A percentile compares a stretch with the other conserved stretches of the same genome.
phyloP scores from a whole-genome alignment of 2,797 vertebrate species.

The Amphiprion clarkii region DNA sequence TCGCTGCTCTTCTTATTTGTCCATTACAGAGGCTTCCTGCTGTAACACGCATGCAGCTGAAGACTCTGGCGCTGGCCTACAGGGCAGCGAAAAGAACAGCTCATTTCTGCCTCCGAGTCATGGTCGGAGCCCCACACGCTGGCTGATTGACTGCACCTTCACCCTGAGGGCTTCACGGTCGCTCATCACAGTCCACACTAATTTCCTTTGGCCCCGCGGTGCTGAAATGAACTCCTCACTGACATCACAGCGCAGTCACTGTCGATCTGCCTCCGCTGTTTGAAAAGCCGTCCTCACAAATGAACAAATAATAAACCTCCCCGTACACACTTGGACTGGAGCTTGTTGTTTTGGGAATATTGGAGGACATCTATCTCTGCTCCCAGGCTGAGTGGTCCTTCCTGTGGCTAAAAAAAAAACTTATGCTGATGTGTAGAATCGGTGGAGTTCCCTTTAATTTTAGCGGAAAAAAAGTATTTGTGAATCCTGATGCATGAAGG shows the following conservation, averaged over 20 bases:
- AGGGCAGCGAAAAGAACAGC: neutral
- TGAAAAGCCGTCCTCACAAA: neutral
- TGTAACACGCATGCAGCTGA: conserved; percentile 3
- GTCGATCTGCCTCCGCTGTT: neutral
- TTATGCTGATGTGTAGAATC: too few relatives aligned
- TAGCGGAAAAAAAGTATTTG: too few relatives aligned
- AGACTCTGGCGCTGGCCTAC: conserved; percentile 1
- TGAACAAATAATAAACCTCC: neutral
- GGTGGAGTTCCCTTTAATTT: too few relatives aligned
- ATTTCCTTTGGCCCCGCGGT: conserved; percentile 14
- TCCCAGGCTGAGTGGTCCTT: too few relatives aligned
- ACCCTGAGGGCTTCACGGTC: conserved; percentile 1
- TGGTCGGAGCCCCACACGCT: neutral
- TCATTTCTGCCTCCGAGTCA: conserved; percentile 2
- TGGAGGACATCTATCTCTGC: neutral
- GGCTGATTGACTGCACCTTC: neutral
- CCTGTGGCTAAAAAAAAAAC: too few relatives aligned
- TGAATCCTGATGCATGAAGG: too few relatives aligned
- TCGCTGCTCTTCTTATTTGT: too few relatives aligned
- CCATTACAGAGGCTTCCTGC: neutral
- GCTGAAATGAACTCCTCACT: conserved; percentile 3
- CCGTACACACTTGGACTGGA: neutral
- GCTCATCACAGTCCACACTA: conserved; percentile 3
- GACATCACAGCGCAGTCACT: neutral
- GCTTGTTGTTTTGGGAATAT: neutral